phyloP scores from a whole-genome alignment of 35 echinoderm and acorn worm species.

The Lytechinus variegatus region DNA sequence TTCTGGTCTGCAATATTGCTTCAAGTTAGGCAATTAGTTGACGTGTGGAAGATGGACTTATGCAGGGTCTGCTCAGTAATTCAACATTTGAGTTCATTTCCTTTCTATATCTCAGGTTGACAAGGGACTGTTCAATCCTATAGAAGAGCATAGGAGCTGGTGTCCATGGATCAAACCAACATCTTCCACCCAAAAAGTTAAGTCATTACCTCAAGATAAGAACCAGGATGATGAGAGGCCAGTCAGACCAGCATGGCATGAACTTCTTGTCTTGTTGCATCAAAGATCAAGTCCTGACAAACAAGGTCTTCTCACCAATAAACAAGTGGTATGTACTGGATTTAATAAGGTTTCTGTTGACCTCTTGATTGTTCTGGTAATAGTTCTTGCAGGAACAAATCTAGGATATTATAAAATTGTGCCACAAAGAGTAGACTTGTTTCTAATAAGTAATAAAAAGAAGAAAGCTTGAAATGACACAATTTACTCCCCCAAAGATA shows the following conservation, averaged over 20 bases:
- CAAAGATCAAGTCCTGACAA: constrained; percentile 60
- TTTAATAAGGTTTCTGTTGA: not conserved
- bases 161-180: constrained; percentile 70
- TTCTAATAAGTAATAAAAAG: too few relatives aligned
- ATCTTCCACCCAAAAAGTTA: not conserved
- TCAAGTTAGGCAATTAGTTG: too few relatives aligned
- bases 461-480: too few relatives aligned
- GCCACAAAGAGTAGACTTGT: too few relatives aligned
- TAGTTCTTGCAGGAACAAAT: not conserved
- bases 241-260: constrained; percentile 60
- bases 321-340: constrained; percentile 47
- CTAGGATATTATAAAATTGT: too few relatives aligned
- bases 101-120: constrained; percentile 17
- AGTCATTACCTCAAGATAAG: not conserved
- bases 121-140: constrained; percentile 67
- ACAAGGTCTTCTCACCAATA: constrained; percentile 61
- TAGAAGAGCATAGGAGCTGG: constrained; percentile 77
- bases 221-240: not conserved
- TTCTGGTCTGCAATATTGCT: too few relatives aligned
- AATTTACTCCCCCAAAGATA: too few relatives aligned
- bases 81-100: not conserved
- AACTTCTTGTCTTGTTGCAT: constrained; percentile 60
- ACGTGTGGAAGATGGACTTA: too few relatives aligned
- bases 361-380: not conserved
- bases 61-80: not conserved